Evolutionary conservation across 2,113 vertebrate genomes (phyloP).

Genomic region (Pongo pygmaeus): DNA sequence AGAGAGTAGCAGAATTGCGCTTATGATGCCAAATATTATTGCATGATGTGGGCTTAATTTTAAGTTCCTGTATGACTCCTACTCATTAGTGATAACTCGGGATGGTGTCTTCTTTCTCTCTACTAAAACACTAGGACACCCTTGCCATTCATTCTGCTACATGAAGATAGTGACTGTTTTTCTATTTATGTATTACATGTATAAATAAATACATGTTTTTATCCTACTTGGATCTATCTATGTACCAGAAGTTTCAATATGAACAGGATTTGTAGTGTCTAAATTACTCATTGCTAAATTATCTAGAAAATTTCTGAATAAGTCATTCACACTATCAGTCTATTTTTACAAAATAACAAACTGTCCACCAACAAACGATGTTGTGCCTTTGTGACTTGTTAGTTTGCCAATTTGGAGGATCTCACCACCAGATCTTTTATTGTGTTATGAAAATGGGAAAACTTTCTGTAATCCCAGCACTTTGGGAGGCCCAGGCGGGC

Average conservation of each 20-base stretch:
- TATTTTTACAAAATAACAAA: not conserved
- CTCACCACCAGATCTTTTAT: not conserved
- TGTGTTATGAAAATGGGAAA: not conserved
- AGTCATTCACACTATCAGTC: not conserved
- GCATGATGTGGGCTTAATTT: not conserved
- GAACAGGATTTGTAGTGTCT: not conserved
- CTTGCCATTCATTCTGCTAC: not conserved
- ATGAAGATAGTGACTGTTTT: not conserved
- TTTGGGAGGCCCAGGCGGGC: too few relatives aligned
- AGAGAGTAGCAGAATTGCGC: not conserved
- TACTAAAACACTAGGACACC: not conserved
- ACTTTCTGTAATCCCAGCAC: too few relatives aligned
- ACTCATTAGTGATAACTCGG: not conserved
- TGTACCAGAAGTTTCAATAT: not conserved
- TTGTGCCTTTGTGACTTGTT: not conserved
- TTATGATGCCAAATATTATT: not conserved
- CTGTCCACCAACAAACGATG: not conserved
- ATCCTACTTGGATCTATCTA: not conserved
- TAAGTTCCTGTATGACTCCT: not conserved
- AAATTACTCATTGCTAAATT: not conserved
- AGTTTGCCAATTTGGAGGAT: not conserved
- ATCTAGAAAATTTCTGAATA: slow-evolving; percentile 8
- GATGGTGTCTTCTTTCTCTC: not conserved
- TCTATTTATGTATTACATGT: too few relatives aligned
- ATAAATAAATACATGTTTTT: not conserved